Evolutionary conservation across 2,113 vertebrate genomes (phyloP).

Genomic region (Fregetta grallaria): DNA sequence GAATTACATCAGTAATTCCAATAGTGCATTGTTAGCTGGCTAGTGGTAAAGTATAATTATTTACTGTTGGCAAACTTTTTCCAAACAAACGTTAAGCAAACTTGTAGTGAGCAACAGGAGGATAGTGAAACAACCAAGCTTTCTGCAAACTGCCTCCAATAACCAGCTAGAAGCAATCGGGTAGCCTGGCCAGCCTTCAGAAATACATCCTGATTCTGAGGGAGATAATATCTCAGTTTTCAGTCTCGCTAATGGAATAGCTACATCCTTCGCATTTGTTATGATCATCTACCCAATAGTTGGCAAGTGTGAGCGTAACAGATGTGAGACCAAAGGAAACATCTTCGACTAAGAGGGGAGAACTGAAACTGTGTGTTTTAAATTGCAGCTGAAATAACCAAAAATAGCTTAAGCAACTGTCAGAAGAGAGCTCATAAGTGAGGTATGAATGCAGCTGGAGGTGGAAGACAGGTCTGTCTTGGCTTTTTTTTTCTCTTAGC

Average conservation of each 20-base stretch:
- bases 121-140: background rate
- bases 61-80: background rate
- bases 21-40: background rate
- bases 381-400: background rate
- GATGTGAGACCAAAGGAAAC: background rate
- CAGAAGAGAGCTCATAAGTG: background rate
- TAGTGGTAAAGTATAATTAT: background rate
- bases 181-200: background rate
- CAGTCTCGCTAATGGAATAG: background rate
- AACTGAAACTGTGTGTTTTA: constrained; percentile 6
- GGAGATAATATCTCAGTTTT: background rate
- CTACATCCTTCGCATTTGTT: background rate
- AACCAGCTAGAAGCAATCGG: background rate
- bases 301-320: background rate
- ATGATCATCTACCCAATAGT: fast-evolving
- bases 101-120: background rate
- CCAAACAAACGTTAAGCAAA: background rate
- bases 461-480: background rate
- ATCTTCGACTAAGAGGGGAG: background rate
- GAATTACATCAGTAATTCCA: background rate
- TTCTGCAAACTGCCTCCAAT: background rate
- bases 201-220: background rate
- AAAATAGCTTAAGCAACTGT: background rate
- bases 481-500: background rate
- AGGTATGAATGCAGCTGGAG: background rate